Conservation (phyloP, 1,140 invertebrate genomes). For the Acyrthosiphon pisum region DNA sequence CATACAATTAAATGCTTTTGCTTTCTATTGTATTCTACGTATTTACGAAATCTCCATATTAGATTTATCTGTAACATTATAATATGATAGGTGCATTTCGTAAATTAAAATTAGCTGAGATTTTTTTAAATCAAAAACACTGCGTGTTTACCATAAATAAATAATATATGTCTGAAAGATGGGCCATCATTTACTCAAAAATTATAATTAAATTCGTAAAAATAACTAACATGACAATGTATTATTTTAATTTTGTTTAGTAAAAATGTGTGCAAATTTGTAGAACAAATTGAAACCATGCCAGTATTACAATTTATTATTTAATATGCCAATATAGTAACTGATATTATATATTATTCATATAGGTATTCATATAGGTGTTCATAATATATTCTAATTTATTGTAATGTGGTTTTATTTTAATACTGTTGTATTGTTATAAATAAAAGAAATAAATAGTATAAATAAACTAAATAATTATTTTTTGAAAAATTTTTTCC, state of each 20-base stretch:
- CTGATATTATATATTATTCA: not conserved
- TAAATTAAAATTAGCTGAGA: not conserved
- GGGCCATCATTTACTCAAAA: not conserved
- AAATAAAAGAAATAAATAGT: not conserved
- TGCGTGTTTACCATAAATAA: not conserved
- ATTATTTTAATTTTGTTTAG: not conserved
- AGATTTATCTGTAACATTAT: too few relatives aligned
- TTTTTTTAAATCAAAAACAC: not conserved
- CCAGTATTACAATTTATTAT: not conserved
- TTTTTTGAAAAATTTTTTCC: not conserved
- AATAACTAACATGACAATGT: not conserved
- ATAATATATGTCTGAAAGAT: not conserved
- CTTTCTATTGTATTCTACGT: too few relatives aligned
- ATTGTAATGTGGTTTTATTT: not conserved
- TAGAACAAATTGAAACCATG: not conserved
- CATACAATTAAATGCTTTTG: too few relatives aligned
- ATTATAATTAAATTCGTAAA: not conserved
- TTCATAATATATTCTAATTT: not conserved
- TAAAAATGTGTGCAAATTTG: not conserved
- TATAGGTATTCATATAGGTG: too few relatives aligned
- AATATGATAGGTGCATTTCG: too few relatives aligned
- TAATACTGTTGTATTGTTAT: not conserved
- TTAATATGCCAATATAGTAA: not conserved
- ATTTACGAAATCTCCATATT: too few relatives aligned
- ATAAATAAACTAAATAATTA: not conserved